Percentiles rank a stretch among this genome's conserved stretches.
Evolutionary conservation across 2,888 invertebrate species (phyloP).

Genomic region (Ophioninae sp.): DNA sequence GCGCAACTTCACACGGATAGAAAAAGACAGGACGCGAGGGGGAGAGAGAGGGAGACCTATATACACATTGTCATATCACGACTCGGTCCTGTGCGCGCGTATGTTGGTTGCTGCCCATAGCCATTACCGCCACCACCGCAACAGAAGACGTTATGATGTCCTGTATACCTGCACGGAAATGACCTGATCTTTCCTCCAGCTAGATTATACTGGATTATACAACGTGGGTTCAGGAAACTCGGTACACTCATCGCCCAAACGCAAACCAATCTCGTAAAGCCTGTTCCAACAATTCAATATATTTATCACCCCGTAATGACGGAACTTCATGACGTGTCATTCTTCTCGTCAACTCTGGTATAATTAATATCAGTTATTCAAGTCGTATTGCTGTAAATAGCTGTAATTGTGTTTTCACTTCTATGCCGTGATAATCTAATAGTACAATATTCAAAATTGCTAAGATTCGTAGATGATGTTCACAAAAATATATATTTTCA

Average conservation of each 20-base stretch:
- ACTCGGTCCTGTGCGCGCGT: constrained; percentile 22
- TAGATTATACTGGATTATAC: constrained; percentile 45
- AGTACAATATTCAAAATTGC: too few species aligned
- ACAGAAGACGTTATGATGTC: constrained; percentile 50
- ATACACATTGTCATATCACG: constrained; percentile 24
- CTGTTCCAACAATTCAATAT: background rate
- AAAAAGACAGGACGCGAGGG: background rate
- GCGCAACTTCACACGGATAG: constrained; percentile 14
- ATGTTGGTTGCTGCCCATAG: constrained; percentile 25
- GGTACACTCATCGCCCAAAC: background rate
- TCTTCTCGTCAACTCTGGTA: too few species aligned
- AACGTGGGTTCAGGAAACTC: constrained; percentile 41
- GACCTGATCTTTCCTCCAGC: constrained; percentile 38
- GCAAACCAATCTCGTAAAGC: background rate
- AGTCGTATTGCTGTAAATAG: too few species aligned
- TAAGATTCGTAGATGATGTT: too few species aligned
- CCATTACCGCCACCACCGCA: constrained; percentile 42
- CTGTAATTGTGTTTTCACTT: too few species aligned
- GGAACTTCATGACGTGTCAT: too few species aligned
- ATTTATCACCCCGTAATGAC: background rate
- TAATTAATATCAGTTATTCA: too few species aligned
- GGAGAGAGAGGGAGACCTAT: background rate
- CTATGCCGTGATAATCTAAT: too few species aligned
- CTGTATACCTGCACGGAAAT: constrained; percentile 40
- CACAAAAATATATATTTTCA: too few species aligned